A percentile compares a stretch with the other conserved stretches of the same genome.
These are phyloP conservation scores for Nothoprocta perdicaria DNA, from an alignment of 2,113 vertebrate genomes.

Conservation along the genomic window DNA sequence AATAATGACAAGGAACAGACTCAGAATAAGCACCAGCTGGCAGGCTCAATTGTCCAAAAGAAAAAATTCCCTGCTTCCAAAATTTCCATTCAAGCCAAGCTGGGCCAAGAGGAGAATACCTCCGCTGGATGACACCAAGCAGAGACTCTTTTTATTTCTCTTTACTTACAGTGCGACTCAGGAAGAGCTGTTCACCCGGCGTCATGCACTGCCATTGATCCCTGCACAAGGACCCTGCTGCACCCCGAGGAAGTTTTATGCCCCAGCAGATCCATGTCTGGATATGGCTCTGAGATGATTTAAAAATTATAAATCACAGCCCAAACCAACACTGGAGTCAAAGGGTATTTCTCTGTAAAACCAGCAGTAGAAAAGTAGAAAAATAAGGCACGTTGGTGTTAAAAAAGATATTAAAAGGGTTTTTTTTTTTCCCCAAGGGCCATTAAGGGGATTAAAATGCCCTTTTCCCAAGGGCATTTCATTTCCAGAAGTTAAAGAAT, in stretches of 20 bases:
- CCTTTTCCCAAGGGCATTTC: background rate
- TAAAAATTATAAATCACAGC: conserved; percentile 1
- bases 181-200: background rate
- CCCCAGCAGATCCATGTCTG: background rate
- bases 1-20: background rate
- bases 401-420: background rate
- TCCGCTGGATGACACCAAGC: background rate
- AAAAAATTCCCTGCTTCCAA: background rate
- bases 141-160: background rate
- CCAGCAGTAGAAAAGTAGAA: background rate
- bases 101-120: background rate
- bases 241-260: background rate
- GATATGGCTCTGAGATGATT: conserved; percentile 3
- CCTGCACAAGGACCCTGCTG: background rate
- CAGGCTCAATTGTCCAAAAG: background rate
- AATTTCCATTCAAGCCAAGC: background rate
- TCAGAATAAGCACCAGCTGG: background rate
- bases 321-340: background rate
- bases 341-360: background rate
- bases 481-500: conserved; percentile 10
- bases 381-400: background rate
- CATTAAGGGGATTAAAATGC: background rate
- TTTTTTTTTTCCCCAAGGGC: background rate
- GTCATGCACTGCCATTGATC: background rate
- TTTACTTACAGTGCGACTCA: background rate